phyloP scores from a whole-genome alignment of 2,113 vertebrate genomes.

The Tachysurus vachellii region DNA sequence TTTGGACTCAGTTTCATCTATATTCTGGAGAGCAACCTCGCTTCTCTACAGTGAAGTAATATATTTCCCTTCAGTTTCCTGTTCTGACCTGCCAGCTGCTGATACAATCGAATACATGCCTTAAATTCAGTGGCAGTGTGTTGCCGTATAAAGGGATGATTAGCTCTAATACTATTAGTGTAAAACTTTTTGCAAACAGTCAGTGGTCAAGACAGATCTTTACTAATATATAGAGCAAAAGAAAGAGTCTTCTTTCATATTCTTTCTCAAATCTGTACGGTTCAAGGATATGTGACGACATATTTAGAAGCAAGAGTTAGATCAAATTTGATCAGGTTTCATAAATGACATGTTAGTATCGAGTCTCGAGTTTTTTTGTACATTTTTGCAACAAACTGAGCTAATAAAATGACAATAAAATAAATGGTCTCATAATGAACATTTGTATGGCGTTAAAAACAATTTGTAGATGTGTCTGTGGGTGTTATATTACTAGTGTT shows the following conservation, averaged over 20 bases:
- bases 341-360: neutral
- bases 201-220: constrained; percentile 3
- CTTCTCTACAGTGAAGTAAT: neutral
- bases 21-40: neutral
- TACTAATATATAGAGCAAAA: neutral
- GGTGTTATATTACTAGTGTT: neutral
- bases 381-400: neutral
- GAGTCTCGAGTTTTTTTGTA: neutral
- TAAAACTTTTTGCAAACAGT: neutral
- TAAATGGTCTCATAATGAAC: neutral
- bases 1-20: neutral
- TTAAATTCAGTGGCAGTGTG: neutral
- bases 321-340: neutral
- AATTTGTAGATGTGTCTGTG: neutral
- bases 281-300: neutral
- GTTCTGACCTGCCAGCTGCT: neutral
- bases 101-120: neutral
- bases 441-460: neutral
- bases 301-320: neutral
- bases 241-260: neutral
- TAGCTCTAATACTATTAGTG: neutral
- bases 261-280: neutral
- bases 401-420: neutral
- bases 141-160: constrained; percentile 6
- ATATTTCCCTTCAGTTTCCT: neutral